phyloP scores from a whole-genome alignment of 2,888 invertebrate species.

The Drosophila limbata region DNA sequence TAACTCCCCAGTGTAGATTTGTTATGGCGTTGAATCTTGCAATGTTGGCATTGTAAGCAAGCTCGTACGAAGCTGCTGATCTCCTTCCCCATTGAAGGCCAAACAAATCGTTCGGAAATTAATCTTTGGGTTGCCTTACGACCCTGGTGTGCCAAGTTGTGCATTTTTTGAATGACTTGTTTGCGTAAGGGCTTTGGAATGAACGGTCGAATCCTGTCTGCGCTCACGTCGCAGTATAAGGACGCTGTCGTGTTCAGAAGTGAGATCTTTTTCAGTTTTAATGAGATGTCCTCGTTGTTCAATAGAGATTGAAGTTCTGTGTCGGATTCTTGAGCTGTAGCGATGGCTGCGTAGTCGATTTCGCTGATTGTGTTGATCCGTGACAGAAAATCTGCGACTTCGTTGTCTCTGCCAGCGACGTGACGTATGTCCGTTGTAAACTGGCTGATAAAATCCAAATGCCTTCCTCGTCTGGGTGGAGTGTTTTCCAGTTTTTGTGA shows the following conservation, averaged over 20 bases:
- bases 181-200: too few species aligned
- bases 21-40: slow-evolving; percentile 4
- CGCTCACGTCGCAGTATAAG: too few species aligned
- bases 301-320: neutral
- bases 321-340: neutral
- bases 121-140: neutral
- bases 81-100: neutral
- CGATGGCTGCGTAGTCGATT: neutral
- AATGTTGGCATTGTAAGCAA: neutral
- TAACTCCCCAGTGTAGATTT: neutral
- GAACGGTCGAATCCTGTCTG: too few species aligned
- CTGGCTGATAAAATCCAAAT: too few species aligned
- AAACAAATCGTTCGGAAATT: neutral
- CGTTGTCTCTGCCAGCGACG: neutral
- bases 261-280: too few species aligned
- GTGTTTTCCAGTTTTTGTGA: too few species aligned
- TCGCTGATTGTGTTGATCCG: neutral
- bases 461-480: too few species aligned
- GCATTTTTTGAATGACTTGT: too few species aligned
- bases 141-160: too few species aligned
- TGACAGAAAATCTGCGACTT: neutral
- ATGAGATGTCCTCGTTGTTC: too few species aligned
- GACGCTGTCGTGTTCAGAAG: too few species aligned
- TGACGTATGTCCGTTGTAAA: too few species aligned
- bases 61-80: neutral